Conservation (phyloP, 2,888 invertebrate species). For the Drosophila macrospina region DNA sequence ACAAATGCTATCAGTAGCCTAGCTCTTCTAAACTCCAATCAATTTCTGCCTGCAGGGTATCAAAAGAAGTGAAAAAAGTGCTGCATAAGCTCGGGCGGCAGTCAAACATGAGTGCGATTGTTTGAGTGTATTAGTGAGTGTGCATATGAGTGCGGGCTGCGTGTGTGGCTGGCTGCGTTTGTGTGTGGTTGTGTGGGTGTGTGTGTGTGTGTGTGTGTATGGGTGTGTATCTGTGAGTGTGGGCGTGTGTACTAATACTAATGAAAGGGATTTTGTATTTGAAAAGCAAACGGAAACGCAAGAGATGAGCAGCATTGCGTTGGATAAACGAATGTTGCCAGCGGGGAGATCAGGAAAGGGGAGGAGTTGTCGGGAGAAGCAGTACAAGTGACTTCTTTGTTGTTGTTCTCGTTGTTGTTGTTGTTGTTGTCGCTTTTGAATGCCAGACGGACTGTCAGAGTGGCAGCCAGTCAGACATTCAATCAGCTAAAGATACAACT, state of each 20-base stretch:
- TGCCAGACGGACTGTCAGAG: conserved; percentile 9
- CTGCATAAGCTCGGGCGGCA: conserved; percentile 57
- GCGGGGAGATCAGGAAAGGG: background rate
- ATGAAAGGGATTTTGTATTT: conserved; percentile 57
- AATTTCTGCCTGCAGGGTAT: background rate
- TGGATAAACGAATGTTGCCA: conserved; percentile 28
- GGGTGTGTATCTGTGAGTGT: conserved; percentile 4
- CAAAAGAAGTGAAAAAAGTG: conserved; percentile 44
- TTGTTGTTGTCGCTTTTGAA: too few relatives aligned
- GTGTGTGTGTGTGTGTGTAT: background rate
- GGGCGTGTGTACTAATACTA: conserved; percentile 61
- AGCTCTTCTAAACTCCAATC: background rate
- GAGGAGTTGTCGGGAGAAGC: conserved; percentile 1
- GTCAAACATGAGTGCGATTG: conserved; percentile 53
- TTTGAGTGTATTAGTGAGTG: conserved; percentile 42
- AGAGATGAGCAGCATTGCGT: conserved; percentile 48
- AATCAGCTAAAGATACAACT: conserved; percentile 16
- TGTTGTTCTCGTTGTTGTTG: conserved; percentile 3
- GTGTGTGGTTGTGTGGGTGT: conserved; percentile 4
- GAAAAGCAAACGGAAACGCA: conserved; percentile 49
- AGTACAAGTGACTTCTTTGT: conserved; percentile 8
- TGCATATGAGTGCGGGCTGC: background rate
- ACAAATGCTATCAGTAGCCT: background rate
- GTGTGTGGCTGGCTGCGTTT: conserved; percentile 4
- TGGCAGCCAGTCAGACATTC: conserved; percentile 6